phyloP scores from a whole-genome alignment of 2,113 vertebrate genomes.

The Tragulus kanchil region DNA sequence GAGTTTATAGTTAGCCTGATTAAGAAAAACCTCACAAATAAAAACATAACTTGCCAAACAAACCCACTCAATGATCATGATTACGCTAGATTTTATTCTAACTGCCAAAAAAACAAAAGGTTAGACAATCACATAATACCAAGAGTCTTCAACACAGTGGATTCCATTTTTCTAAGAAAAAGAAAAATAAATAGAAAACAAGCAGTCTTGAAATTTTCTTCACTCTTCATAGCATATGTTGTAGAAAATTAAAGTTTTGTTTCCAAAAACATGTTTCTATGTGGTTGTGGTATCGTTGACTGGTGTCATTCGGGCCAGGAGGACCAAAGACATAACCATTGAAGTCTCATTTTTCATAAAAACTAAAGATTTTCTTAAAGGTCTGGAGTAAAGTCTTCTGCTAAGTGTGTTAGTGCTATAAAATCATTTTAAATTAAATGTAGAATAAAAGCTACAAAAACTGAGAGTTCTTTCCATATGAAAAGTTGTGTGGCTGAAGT shows the following conservation, averaged over 20 bases:
- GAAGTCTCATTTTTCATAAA: conserved; percentile 72
- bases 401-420: conserved; percentile 72
- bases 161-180: no score
- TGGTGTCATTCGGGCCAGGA: conserved; percentile 61
- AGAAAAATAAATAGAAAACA: no score
- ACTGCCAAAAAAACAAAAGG: conserved; percentile 52
- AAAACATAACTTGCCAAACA: conserved; percentile 71
- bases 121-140: conserved; percentile 28
- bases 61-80: conserved; percentile 65
- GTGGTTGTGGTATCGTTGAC: conserved; percentile 71
- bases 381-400: conserved; percentile 74
- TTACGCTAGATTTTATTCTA: conserved; percentile 60
- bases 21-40: conserved; percentile 44
- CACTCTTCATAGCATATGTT: no score
- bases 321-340: conserved; percentile 65
- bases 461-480: conserved; percentile 70
- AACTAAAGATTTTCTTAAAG: conserved; percentile 80
- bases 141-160: no score
- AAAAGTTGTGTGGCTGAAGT: conserved; percentile 69
- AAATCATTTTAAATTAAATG: conserved; percentile 78
- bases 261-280: conserved; percentile 85
- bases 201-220: no score
- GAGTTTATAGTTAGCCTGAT: conserved; percentile 71
- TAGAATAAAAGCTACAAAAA: conserved; percentile 71
- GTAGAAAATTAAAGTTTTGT: conserved; percentile 31